A percentile compares a stretch with the other conserved stretches of the same genome.
These are phyloP conservation scores for Pholis gunnellus DNA, from an alignment of 2,113 vertebrate species.

Conservation along the genomic window DNA sequence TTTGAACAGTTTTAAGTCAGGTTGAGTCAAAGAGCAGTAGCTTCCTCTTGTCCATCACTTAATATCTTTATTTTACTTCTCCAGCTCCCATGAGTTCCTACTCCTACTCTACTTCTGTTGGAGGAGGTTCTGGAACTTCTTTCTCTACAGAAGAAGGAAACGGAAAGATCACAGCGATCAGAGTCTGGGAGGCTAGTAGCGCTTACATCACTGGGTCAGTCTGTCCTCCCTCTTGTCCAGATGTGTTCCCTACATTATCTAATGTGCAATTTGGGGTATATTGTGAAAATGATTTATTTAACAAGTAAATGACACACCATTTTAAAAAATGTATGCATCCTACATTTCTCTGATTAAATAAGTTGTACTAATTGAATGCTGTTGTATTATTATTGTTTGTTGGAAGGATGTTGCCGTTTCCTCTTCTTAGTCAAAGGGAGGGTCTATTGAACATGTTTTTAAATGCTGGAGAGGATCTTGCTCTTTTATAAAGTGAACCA, in stretches of 20 bases:
- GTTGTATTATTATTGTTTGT: neutral
- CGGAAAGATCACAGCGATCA: conserved; percentile 31
- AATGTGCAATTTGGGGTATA: neutral
- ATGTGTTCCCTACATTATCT: neutral
- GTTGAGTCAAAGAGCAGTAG: neutral
- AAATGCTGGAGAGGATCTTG: neutral
- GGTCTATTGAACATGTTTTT: neutral
- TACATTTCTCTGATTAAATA: neutral
- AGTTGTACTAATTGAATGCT: neutral
- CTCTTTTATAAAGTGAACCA: neutral
- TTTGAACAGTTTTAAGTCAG: neutral
- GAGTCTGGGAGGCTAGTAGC: neutral
- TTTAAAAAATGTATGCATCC: neutral
- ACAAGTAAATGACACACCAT: no score
- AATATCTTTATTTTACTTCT: neutral
- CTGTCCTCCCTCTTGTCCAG: neutral
- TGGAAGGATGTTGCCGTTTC: no score
- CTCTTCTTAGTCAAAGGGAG: neutral
- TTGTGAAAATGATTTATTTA: no score
- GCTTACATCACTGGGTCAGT: conserved; percentile 40
- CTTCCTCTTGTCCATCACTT: neutral
- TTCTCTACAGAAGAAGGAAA: conserved; percentile 2
- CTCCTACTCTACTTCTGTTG: conserved; percentile 37
- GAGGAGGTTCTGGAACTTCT: conserved; percentile 12
- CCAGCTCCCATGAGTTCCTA: neutral